phyloP scores from a whole-genome alignment of 2,113 vertebrate species.

The Laticauda colubrina region DNA sequence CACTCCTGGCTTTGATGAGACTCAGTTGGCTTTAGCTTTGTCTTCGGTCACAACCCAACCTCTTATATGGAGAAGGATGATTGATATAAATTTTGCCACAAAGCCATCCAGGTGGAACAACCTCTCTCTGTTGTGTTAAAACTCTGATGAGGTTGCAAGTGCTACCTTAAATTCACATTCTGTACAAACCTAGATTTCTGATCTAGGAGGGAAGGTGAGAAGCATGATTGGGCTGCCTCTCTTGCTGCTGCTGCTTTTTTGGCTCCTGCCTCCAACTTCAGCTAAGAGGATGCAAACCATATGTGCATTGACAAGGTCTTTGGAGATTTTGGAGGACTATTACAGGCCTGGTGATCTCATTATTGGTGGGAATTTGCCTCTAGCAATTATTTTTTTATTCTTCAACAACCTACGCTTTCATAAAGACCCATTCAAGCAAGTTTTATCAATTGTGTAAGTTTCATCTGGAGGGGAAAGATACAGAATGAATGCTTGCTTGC shows the following conservation, averaged over 20 bases:
- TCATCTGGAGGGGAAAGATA: background rate
- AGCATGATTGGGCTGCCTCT: too few species aligned
- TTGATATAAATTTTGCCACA: background rate
- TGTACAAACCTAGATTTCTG: too few species aligned
- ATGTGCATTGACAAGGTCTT: background rate
- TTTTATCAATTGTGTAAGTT: background rate
- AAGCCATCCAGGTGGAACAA: background rate
- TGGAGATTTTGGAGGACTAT: background rate
- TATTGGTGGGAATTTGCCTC: background rate
- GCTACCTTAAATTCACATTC: too few species aligned
- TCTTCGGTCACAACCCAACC: background rate
- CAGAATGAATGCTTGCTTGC: background rate
- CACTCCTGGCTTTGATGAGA: background rate
- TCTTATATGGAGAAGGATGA: background rate
- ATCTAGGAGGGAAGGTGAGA: too few species aligned
- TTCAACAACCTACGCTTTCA: background rate
- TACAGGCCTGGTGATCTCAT: background rate
- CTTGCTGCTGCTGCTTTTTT: too few species aligned
- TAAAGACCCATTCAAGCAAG: background rate
- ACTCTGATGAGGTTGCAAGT: too few species aligned
- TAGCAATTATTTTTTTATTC: background rate
- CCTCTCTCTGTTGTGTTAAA: background rate
- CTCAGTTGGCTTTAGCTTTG: background rate
- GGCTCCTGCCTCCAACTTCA: too few species aligned
- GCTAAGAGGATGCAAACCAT: background rate